Base-by-base conservation (phyloP, 2,113 vertebrate genomes). In the Xerus inauris region DNA sequence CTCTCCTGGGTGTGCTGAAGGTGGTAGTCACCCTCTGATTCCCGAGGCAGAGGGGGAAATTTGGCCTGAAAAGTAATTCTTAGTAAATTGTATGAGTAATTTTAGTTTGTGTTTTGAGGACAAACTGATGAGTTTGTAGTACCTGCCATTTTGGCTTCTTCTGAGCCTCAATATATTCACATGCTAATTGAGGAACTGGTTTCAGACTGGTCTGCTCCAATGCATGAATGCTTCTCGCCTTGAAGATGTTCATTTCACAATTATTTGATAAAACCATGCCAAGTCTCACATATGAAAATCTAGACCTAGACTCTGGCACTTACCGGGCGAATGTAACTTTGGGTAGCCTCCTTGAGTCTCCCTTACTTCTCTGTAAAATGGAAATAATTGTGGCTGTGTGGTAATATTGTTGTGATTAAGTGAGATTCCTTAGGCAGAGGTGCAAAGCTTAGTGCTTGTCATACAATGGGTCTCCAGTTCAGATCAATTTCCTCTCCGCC, bases 41-140 rank as follows among this genome's bases (percentile, higher is more conserved):
- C 30, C n/a, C 69, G n/a, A 84, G 12, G 49, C 17, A 81, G 19
- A 47, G 16, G 26, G 38, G 49, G 6, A 51, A 42, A n/a, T 88
- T 64, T 76, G 72, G 51, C 51, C 87, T 87, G 47, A 92, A 75
- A 92, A 84, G 45, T 71, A 20, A 69, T 84, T 87, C 65, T n/a
- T 67, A 62, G 59, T 0, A 24, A 72, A 85, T 17, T 2, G 2
- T 26, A 38, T 7, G 64, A 83, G 54, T 35, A 35, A 84, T 82
- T 75, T 45, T 59, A 35, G 17, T 80, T 62, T 95, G 30, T 42
- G 51, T 76, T 85, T 91, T 73, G 45, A 42, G 64, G 54, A 32
- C 47, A 35, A 7, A 9, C 35, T 30, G 47, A 45, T 6, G 19
- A 59, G 17, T 93, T 26, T 12, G 64, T 32, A 62, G 35, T 11